Conservation (phyloP, 2,797 vertebrate species). For the Sebastes kiyomatsui region DNA sequence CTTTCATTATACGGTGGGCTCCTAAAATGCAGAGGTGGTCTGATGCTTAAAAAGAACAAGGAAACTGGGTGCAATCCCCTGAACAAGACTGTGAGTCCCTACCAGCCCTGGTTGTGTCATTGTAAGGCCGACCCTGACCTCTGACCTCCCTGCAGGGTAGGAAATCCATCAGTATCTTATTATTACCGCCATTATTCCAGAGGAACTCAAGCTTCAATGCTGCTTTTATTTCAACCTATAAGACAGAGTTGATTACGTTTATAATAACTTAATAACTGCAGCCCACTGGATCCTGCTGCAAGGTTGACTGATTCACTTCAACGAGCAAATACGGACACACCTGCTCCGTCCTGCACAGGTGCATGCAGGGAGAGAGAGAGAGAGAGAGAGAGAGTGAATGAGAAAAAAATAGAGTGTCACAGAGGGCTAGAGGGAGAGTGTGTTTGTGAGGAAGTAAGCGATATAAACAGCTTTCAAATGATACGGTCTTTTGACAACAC, state of each 20-base stretch:
- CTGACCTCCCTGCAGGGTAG: neutral
- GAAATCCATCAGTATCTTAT: constrained; percentile 29
- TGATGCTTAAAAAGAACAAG: neutral
- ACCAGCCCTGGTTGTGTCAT: neutral
- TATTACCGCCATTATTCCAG: constrained; percentile 2
- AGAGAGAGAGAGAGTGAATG: neutral
- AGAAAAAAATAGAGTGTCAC: neutral
- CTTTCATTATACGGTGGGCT: neutral
- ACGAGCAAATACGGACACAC: constrained; percentile 38
- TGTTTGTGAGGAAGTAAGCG: neutral
- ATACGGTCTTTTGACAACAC: neutral
- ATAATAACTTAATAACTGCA: constrained; percentile 50
- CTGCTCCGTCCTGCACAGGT: constrained; percentile 65
- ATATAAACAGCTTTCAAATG: neutral
- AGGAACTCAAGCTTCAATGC: constrained; percentile 4
- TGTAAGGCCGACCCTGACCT: constrained; percentile 3
- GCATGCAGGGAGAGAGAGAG: constrained; percentile 26
- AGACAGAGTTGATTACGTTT: constrained; percentile 45
- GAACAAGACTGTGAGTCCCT: neutral
- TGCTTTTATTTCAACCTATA: constrained; percentile 10
- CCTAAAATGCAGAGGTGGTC: neutral
- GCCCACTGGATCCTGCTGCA: constrained; percentile 41
- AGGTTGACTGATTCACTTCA: constrained; percentile 62
- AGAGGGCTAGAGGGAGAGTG: neutral
- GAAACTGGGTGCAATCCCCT: neutral